Base-by-base conservation (phyloP, 2,113 vertebrate genomes). In the Centropus bengalensis region DNA sequence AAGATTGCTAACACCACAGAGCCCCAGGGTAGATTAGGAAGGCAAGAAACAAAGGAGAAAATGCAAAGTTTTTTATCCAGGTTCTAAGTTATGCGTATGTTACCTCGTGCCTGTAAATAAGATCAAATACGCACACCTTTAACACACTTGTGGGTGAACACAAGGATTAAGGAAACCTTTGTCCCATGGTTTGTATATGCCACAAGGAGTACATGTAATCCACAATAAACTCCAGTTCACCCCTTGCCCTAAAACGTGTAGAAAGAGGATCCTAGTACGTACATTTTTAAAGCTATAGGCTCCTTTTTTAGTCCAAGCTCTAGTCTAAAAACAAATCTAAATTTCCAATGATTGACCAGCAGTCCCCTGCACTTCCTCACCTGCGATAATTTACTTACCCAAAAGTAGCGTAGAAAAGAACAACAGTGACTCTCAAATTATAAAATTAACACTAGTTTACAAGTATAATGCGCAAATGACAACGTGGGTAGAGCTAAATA, bases 1-100 rank as follows among this genome's bases (percentile, higher is more conserved):
- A 86, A 82, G 63, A 85, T 3, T 80, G 47, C 75, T 70, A 96
- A 88, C 76, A 89, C 15, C 60, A 75, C 14, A 66, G 58, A 89
- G 63, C 91, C 56, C 28, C 82, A 88, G 85, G 75, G 68, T 27
- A 92, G 82, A 94, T 76, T 58, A 85, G 45, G 33, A 87, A 94
- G 68, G 78, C 42, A 76, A 91, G 70, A 89, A 88, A 80, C 33
- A 84, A 42, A 45, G 18, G 8, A 88, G 54, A 58, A 86, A 93
- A 93, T 30, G 9, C 17, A 87, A 56, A 89, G 63, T 38, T 83
- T 87, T 77, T 69, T 67, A 52, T 73, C 38, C 38, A 33, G 63
- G 3, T 74, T 83, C n/a, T 56, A 77, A 71, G 16, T 24, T 56
- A 33, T 33, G 45, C 10, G 51, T 14, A 20, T 12, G 26, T 38